Evolutionary conservation across 2,888 invertebrate species (phyloP), one percentile per base, ranked within the genome.

Genomic region (Limulus polyphemus): DNA sequence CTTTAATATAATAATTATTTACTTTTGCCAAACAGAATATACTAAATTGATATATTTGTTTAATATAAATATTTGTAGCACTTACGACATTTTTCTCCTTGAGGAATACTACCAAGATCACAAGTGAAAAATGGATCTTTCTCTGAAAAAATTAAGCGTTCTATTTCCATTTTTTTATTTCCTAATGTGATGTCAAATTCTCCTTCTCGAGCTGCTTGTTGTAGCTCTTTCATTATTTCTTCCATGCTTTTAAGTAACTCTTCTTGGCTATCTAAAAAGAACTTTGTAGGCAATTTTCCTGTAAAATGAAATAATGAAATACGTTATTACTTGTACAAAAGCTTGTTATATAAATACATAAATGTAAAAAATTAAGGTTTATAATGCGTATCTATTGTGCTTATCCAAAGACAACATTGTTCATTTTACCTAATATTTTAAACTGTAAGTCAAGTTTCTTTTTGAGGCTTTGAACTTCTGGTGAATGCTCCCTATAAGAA

Each of bases 11-110:
- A 14, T 52, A 52, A 14, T 54, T 50, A 14, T 16, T 13, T 32
- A 54, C 11, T 11, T 54, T 14, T n/a, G 7, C 0, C 3, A 14
- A 13, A 1, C 32, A 17, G 32, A 13, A 12, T 4, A 56, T 14
- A 47, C 9, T 47, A n/a, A 57, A 14, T 57, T 57, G 46, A 32
- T 13, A 13, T 16, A 16, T 49, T 11, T 57, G 11, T 13, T 52
- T 49, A 58, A 12, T n/a, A 51, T n/a, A 13, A 58, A 11, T 49
- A 55, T 17, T 13, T 49, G 11, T n/a, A n/a, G 14, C 52, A 72
- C 77, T 74, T 76, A 84, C 84, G 81, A 73, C 84, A 84, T 69
- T 78, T 75, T 55, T 79, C 75, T 69, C 79, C 80, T 62, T 78
- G 77, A 13, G 78, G 73, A 3, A 83, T 75, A 67, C 79, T 81